Conservation (phyloP, 2,888 invertebrate genomes). For the Germaria angustata region DNA sequence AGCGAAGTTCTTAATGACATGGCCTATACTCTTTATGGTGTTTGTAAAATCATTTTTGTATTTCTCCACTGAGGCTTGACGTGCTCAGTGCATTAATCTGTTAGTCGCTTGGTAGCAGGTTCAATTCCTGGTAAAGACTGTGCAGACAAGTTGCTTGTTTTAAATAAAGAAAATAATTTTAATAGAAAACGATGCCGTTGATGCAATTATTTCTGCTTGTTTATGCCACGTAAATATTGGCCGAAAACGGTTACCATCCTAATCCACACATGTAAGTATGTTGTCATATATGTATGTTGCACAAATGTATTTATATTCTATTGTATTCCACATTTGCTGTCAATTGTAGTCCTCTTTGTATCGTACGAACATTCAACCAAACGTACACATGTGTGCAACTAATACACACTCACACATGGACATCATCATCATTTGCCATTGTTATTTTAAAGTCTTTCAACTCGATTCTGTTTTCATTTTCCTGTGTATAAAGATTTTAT, state of each 20-base stretch:
- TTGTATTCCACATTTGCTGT: constrained; percentile 31
- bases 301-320: constrained; percentile 29
- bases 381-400: not conserved
- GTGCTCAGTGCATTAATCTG: too few species aligned
- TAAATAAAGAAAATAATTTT: too few species aligned
- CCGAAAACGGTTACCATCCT: not conserved
- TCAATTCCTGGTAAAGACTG: too few species aligned
- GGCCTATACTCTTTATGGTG: too few species aligned
- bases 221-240: too few species aligned
- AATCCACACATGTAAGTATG: not conserved
- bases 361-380: not conserved
- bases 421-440: constrained; percentile 11
- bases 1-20: too few species aligned
- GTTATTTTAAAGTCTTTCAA: constrained; percentile 19
- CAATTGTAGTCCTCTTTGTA: constrained; percentile 19
- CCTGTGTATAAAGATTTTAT: constrained; percentile 12
- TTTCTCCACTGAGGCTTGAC: too few species aligned
- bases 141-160: too few species aligned
- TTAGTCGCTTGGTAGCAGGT: too few species aligned
- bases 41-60: too few species aligned
- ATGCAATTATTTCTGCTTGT: too few species aligned
- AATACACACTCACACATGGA: not conserved
- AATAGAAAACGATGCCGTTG: too few species aligned
- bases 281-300: not conserved
- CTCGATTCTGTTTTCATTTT: constrained; percentile 6